Conservation (phyloP, 2,888 invertebrate genomes). For the Diplolepis rosae region DNA sequence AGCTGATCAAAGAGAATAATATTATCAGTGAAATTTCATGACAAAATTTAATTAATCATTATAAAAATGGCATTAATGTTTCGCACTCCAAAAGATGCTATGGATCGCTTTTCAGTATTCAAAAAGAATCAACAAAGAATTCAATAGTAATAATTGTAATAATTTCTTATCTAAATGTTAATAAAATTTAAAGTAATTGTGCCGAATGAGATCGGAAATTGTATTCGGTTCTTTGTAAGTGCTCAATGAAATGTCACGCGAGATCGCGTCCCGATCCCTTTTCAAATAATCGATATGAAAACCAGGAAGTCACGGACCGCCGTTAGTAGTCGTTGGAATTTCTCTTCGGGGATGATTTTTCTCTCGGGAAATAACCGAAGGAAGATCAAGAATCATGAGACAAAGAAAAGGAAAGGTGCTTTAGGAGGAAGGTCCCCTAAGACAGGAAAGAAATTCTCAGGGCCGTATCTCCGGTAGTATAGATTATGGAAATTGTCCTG, state of each 20-base stretch:
- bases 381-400: slow-evolving; percentile 33
- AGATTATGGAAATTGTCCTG: slow-evolving; percentile 38
- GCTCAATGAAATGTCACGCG: not conserved
- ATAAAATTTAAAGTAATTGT: not conserved
- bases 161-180: not conserved
- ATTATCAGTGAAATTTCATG: too few species aligned
- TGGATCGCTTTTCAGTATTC: too few species aligned
- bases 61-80: too few species aligned
- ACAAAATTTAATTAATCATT: too few species aligned
- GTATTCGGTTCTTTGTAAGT: not conserved
- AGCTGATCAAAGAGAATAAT: too few species aligned
- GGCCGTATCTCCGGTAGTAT: slow-evolving; percentile 38
- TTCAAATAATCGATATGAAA: slow-evolving; percentile 22
- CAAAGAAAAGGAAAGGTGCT: slow-evolving; percentile 35
- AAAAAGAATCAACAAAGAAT: too few species aligned
- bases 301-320: slow-evolving; percentile 9
- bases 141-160: too few species aligned
- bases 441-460: slow-evolving; percentile 41
- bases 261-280: slow-evolving; percentile 1
- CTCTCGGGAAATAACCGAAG: slow-evolving; percentile 48
- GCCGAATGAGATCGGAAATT: not conserved
- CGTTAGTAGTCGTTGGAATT: slow-evolving; percentile 22
- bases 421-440: slow-evolving; percentile 37
- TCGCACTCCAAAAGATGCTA: too few species aligned
- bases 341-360: slow-evolving; percentile 47